Conservation (phyloP, 2,888 invertebrate species). For the Meteorus cinctellus region DNA sequence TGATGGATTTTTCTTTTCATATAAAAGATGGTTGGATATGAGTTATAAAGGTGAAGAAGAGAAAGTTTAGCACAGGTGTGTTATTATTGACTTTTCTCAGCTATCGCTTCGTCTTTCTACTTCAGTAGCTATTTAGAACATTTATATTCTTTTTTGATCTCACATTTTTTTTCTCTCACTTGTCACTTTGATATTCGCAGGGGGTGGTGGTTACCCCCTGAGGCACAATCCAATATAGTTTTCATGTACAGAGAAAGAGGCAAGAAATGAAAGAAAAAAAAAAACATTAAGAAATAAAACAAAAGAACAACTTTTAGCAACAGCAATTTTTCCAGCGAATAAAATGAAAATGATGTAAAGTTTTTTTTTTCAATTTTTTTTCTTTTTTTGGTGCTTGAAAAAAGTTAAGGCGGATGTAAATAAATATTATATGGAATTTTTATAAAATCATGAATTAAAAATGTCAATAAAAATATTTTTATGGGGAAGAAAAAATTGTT, state of each 20-base stretch:
- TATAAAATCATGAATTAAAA: neutral
- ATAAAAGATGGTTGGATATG: no score
- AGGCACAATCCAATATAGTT: slow-evolving; percentile 22
- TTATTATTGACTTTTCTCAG: neutral
- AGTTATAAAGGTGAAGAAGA: no score
- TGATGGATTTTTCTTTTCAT: no score
- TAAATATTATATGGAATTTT: neutral
- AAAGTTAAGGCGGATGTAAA: neutral
- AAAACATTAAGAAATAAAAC: neutral
- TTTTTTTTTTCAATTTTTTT: neutral
- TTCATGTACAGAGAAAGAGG: neutral
- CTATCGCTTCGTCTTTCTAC: slow-evolving; percentile 24
- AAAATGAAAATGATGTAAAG: neutral
- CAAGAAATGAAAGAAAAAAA: neutral
- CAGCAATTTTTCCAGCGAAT: slow-evolving; percentile 1
- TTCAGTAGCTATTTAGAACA: neutral
- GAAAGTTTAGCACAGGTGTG: no score
- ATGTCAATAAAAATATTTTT: slow-evolving; percentile 5
- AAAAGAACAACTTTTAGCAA: neutral
- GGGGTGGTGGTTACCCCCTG: slow-evolving; percentile 10
- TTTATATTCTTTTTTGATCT: slow-evolving; percentile 14
- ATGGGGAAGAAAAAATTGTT: neutral
- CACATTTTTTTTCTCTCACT: slow-evolving; percentile 8
- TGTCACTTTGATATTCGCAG: slow-evolving; percentile 3
- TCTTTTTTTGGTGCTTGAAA: neutral